Evolutionary conservation across 1,140 invertebrate species (phyloP), one percentile per base, ranked within the genome.

Genomic region (Drosophila seguyi): DNA sequence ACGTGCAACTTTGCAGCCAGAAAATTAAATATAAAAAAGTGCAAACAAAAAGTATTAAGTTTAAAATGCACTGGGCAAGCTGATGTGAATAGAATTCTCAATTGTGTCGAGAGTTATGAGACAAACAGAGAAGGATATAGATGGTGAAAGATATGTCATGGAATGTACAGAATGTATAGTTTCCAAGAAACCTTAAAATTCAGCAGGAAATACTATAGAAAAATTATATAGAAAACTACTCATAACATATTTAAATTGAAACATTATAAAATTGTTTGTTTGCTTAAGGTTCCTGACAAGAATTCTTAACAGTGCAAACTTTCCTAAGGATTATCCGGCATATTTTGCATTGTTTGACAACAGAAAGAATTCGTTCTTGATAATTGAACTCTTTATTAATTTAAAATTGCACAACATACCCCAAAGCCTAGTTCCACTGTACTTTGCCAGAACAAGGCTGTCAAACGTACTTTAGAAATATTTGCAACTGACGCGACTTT

Each of bases 1-100:
- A 45, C 53, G 41, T 41, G 56, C 42, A 45, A 53, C 20, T 53
- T 53, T 53, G 31, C 50, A 53, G 20, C 10, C 50, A 36, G 14
- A 53, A 53, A 53, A 53, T 22, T 6, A 38, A 42, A 63, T 59
- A 38, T 18, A 45, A 50, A 63, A 63, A 38, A 81, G 52, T 42
- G 73, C 74, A 60, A 78, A 56, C 55, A 60, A 53, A 58, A 77
- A 60, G 39, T 74, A 73, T 52, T 71, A 48, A 72, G 55, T 83
- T 78, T 66, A 66, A 45, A 84, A 79, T 80, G 81, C 81, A 84
- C 53, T 85, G 63, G 45, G n/a, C 47, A 38, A 29, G 13, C 27
- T 34, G 73, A 80, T 85, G 81, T 84, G 81, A 65, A 48, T 60
- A 60, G 81, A 80, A 84, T 81, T 66, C 11, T 48, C 66, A 85